Percentiles rank a stretch among this genome's conserved stretches.
phyloP scores from a whole-genome alignment of 2,888 invertebrate species.

The Pogonocherus hispidulus region DNA sequence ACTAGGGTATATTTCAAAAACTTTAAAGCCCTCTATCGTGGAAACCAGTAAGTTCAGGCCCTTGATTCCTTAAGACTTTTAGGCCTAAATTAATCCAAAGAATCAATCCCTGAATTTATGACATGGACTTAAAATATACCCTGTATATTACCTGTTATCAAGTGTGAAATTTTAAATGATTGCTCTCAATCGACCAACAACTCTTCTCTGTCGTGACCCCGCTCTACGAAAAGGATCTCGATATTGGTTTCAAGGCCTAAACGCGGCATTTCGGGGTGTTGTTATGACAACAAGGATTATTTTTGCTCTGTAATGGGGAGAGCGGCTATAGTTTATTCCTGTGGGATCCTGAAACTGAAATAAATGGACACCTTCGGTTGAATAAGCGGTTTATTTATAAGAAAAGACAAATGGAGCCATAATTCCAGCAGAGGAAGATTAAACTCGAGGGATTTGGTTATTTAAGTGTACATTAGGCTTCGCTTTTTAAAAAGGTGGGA shows the following conservation, averaged over 20 bases:
- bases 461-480: slow-evolving; percentile 28
- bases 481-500: slow-evolving; percentile 21
- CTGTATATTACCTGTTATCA: too few relatives aligned
- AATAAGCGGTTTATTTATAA: slow-evolving; percentile 52
- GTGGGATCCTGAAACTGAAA: slow-evolving; percentile 52
- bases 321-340: slow-evolving; percentile 40
- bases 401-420: slow-evolving; percentile 45
- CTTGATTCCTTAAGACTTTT: too few relatives aligned
- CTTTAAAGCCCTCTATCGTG: too few relatives aligned
- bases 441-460: slow-evolving; percentile 21
- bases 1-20: too few relatives aligned
- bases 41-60: too few relatives aligned
- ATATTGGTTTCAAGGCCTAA: slow-evolving; percentile 51
- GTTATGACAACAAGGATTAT: slow-evolving; percentile 58
- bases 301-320: slow-evolving; percentile 46
- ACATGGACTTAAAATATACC: too few relatives aligned
- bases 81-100: too few relatives aligned
- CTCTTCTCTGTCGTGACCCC: background rate
- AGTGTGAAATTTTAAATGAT: too few relatives aligned
- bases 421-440: slow-evolving; percentile 32
- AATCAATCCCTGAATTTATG: too few relatives aligned
- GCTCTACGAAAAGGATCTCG: slow-evolving; percentile 10
- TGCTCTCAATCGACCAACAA: too few relatives aligned
- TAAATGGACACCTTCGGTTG: slow-evolving; percentile 54
- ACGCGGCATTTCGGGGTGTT: slow-evolving; percentile 53